These are phyloP conservation scores for Hemiscyllium ocellatum DNA, from an alignment of 2,113 vertebrate species.

Conservation along the genomic window DNA sequence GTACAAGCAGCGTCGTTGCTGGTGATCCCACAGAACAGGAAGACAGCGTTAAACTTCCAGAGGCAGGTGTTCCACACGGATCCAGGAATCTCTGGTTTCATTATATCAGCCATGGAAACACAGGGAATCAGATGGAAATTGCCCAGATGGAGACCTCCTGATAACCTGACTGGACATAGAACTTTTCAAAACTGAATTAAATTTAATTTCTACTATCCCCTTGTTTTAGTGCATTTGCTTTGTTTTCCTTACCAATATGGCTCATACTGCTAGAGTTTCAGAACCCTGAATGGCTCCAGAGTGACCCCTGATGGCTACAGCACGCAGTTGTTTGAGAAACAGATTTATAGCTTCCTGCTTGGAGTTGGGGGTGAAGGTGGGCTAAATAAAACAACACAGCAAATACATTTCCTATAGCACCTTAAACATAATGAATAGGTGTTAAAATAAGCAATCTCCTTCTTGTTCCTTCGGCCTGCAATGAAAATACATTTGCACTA, in stretches of 20 bases:
- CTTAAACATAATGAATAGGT: neutral
- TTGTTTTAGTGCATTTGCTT: neutral
- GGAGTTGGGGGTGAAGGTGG: neutral
- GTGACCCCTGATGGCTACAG: neutral
- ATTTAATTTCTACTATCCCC: neutral
- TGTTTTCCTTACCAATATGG: neutral
- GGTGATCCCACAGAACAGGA: neutral
- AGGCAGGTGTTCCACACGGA: neutral
- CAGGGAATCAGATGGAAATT: neutral
- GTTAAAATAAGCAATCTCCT: neutral
- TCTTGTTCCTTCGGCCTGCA: neutral
- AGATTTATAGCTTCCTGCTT: neutral
- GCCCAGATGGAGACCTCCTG: neutral
- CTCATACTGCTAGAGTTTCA: neutral
- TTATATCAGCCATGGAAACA: neutral
- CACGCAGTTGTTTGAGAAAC: neutral
- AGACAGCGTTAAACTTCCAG: neutral
- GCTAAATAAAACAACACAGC: conserved; percentile 47
- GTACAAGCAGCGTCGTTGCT: neutral
- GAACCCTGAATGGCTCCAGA: neutral
- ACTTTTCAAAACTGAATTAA: neutral
- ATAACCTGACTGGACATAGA: neutral
- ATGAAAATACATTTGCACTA: neutral
- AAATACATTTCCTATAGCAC: neutral
- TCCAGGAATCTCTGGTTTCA: too few species aligned